phyloP scores from a whole-genome alignment of 2,888 invertebrate species.

The Mesochorus sp. region DNA sequence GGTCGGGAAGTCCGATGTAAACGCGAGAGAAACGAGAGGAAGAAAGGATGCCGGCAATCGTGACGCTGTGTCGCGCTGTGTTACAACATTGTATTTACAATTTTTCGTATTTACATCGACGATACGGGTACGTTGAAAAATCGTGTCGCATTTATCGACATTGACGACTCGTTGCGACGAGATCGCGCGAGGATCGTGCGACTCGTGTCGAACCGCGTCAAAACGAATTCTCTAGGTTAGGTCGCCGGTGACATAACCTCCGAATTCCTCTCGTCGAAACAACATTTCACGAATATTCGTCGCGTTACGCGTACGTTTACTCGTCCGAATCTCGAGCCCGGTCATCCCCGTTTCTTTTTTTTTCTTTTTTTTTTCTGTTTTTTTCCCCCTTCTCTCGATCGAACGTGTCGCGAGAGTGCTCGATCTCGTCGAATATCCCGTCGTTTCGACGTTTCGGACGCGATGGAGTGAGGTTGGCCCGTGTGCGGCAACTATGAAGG shows the following conservation, averaged over 20 bases:
- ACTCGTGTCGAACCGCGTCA: slow-evolving; percentile 64
- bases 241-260: slow-evolving; percentile 80
- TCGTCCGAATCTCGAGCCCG: not conserved
- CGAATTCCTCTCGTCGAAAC: slow-evolving; percentile 47
- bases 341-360: slow-evolving; percentile 23
- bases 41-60: slow-evolving; percentile 60
- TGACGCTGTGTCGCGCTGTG: slow-evolving; percentile 48
- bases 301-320: not conserved
- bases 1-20: slow-evolving; percentile 25
- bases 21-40: too few relatives aligned
- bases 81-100: slow-evolving; percentile 44
- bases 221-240: slow-evolving; percentile 75
- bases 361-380: slow-evolving; percentile 23
- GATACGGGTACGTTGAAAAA: too few relatives aligned
- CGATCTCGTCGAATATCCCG: slow-evolving; percentile 24
- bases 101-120: slow-evolving; percentile 35
- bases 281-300: slow-evolving; percentile 47
- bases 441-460: slow-evolving; percentile 64
- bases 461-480: slow-evolving; percentile 77
- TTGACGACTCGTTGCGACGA: slow-evolving; percentile 8
- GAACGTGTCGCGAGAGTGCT: slow-evolving; percentile 22
- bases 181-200: slow-evolving; percentile 51
- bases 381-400: not conserved
- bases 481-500: slow-evolving; percentile 79
- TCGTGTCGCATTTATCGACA: too few relatives aligned